Evolutionary conservation across 2,888 invertebrate species (phyloP), one percentile per base, ranked within the genome.

Genomic region (Copidosoma aretas): DNA sequence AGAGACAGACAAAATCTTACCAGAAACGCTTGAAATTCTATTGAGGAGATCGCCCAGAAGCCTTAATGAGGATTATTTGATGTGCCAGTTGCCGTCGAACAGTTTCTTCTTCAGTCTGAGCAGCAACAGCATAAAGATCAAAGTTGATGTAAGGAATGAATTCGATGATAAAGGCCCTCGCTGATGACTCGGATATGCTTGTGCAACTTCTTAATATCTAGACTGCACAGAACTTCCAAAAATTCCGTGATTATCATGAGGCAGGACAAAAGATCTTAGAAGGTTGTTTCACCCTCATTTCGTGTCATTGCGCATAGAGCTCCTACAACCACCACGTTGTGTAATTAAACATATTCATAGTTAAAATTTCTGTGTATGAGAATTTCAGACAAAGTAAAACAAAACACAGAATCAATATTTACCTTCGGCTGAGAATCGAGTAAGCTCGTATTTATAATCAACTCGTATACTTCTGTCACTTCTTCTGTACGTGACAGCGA

Each of bases 21-120:
- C 98, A 32, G 97, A 93, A 0, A 99, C 98, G 60, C 97, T 98
- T 1, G 98, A 97, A 74, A 99, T 94, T 71, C 96, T 91, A 84
- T 98, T 99, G 25, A 99, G 86, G 60, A 99, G 86, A 84, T 99
- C 99, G 17, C 98, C 98, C 49, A 99, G 86, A 39, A 99, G 86
- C 82, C 98, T 97, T 10, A 99, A 97, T 0, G 97, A 96, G 77
- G 96, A 93, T 84, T 84, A 86, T 22, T 67, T 67, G 77, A 99
- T 99, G 63, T 99, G 89, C 99, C 99, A 99, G 85, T 98, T 98
- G 79, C 98, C 97, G 84, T 98, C 96, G 84, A 98, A 98, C 21
- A 99, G 86, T 0, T 98, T 98, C 59, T 89, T 89, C 84, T 98
- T 98, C 51, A 98, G 84, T 81, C 98, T 97, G 0, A 98, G 99